Evolutionary conservation across 2,797 vertebrate genomes (phyloP), one percentile per base, ranked within the genome.

Genomic region (Acrossocheilus wenchowensis): DNA sequence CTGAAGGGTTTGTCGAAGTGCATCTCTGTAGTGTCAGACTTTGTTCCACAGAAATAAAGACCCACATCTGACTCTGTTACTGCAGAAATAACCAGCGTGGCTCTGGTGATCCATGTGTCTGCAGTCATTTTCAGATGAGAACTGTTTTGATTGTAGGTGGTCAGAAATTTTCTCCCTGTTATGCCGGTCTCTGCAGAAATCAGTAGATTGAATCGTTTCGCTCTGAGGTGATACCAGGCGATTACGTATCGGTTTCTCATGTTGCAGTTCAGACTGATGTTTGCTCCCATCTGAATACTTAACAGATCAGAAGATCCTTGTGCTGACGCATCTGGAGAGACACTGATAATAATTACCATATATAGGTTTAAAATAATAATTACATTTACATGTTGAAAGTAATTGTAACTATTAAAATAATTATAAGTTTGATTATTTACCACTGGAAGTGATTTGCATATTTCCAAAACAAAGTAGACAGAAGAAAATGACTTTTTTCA

Each of bases 41-140:
- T 87, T 43, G 6, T 66, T 39, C 81, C 86, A 26, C 86, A 87
- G 81, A 83, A 87, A 73, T 87, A 83, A 39, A 87, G 30, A 0
- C 81, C 86, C 15, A 36, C 54, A 39, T 87, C 81, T 1, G 74
- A n/a, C 1, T 1, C 3, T 0, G 0, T 50, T 19, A 87, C 2
- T 34, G 30, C n/a, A 3, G 21, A 7, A 78, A 87, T 73, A 34
- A 19, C 52, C 9, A 87, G 36, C 0, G 2, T 15, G 34, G n/a
- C 52, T 4, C 19, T 34, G 41, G 39, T 83, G 2, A 83, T 7
- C 43, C 72, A 15, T 0, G 5, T 12, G 41, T 87, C 30, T 17
- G 75, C 3, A 0, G 2, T 64, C 0, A 78, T 48, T 2, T 72
- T 2, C 11, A 79, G 74, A 4, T 75, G 86, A 17, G 0, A 52